Conservation (phyloP, 1,140 invertebrate genomes). For the Neodiprion pinetum region DNA sequence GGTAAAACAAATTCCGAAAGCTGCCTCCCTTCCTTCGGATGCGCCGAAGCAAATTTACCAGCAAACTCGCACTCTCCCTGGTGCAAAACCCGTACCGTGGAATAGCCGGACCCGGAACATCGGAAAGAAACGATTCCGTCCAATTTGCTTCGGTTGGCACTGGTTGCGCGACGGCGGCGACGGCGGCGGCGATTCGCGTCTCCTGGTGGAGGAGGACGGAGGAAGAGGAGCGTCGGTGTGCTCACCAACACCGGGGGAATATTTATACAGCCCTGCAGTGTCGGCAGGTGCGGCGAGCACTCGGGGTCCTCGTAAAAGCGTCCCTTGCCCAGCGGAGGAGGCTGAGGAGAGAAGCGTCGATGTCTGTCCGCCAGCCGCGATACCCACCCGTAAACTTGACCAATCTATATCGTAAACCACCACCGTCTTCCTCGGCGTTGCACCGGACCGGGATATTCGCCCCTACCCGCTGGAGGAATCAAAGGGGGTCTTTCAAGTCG, state of each 20-base stretch:
- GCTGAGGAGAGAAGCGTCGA: background rate
- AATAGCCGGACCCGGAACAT: background rate
- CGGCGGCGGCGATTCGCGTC: too few species aligned
- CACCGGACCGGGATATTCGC: too few species aligned
- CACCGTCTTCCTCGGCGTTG: background rate
- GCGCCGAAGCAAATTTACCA: too few species aligned
- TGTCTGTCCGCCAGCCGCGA: background rate
- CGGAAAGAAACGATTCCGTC: constrained; percentile 1
- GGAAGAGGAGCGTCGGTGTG: background rate
- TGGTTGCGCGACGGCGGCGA: background rate
- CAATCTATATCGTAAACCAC: constrained; percentile 5
- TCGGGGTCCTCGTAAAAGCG: background rate
- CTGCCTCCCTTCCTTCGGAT: too few species aligned
- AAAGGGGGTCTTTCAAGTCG: too few species aligned
- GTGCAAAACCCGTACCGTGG: too few species aligned
- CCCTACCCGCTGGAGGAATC: too few species aligned
- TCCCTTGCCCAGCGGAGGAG: background rate
- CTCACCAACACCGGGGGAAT: background rate
- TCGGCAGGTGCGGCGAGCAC: background rate
- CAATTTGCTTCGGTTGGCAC: constrained; percentile 6
- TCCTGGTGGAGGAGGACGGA: too few species aligned
- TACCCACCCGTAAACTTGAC: background rate
- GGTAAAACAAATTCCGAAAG: too few species aligned
- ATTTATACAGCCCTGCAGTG: background rate
- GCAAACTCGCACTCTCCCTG: too few species aligned